Evolutionary conservation across 2,113 vertebrate species (phyloP), one percentile per base, ranked within the genome.

Genomic region (Pampusana beccarii): DNA sequence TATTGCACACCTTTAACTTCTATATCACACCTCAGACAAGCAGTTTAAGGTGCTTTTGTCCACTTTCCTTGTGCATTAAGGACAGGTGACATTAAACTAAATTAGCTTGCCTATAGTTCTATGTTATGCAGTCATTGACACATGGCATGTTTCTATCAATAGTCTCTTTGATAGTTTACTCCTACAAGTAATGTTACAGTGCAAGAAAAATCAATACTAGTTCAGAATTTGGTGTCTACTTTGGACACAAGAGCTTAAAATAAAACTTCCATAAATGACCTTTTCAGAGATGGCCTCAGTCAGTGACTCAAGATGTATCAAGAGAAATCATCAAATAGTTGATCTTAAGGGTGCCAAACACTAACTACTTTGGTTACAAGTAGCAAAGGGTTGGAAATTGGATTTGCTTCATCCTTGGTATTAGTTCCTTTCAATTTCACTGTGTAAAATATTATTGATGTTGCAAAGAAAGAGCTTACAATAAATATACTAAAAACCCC

Each of bases 341-440:
- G 15, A 64, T 66, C 70, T 70, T 70, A 92, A 79, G 38, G 46
- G 51, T 89, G 21, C 66, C 80, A 75, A 80, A 78, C n/a, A 67
- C 58, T 72, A 73, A 86, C 54, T 61, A 51, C 8, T 90, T 88
- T 88, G 10, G 48, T 92, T 56, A 92, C 84, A 88, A 51, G 51
- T 77, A 95, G 26, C 4, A 77, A 87, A 88, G 34, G 67, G 20
- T 67, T 89, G 17, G 75, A 93, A 96, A 93, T 24, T 78, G 69
- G 54, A 73, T 95, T 95, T 86, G 34, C n/a, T 69, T 56, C 51
- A 78, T 40, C 38, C 64, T 77, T 85, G 33, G 28, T 66, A 91
- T 86, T 86, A 87, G 58, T n/a, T 89, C 65, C 86, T 83, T 94
- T 97, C 88, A 71, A 19, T 92, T 94, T 93, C 75, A 89, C 48